phyloP scores from a whole-genome alignment of 1,140 invertebrate species.

The Drosophila suzukii region DNA sequence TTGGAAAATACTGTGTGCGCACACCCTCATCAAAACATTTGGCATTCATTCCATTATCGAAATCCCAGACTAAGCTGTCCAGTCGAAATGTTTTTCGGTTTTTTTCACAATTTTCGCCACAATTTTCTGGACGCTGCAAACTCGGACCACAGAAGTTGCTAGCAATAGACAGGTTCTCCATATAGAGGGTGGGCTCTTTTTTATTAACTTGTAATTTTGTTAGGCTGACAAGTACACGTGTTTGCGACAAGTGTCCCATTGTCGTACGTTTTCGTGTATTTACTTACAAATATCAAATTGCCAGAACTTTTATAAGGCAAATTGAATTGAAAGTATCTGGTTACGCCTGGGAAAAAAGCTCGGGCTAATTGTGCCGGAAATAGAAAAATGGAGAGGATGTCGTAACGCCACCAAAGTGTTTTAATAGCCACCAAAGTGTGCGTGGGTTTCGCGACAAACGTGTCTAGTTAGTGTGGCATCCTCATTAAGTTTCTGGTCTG shows the following conservation, averaged over 20 bases:
- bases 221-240: constrained; percentile 79
- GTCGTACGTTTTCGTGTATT: not conserved
- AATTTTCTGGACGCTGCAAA: constrained; percentile 49
- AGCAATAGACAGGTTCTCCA: constrained; percentile 44
- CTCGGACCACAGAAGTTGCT: constrained; percentile 42
- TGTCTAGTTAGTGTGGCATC: constrained; percentile 78
- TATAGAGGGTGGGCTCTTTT: constrained; percentile 4
- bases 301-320: constrained; percentile 24
- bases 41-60: constrained; percentile 83
- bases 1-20: constrained; percentile 38
- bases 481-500: constrained; percentile 67
- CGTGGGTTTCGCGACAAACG: constrained; percentile 52
- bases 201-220: constrained; percentile 59
- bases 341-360: constrained; percentile 70
- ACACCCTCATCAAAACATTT: constrained; percentile 80
- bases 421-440: constrained; percentile 74
- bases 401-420: constrained; percentile 76
- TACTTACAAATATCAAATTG: constrained; percentile 49
- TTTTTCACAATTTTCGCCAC: constrained; percentile 26
- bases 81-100: constrained; percentile 29
- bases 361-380: constrained; percentile 75
- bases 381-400: constrained; percentile 55
- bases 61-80: constrained; percentile 77
- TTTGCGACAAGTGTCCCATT: constrained; percentile 75
- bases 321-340: constrained; percentile 81